Evolutionary conservation across 35 echinoderm and acorn worm species (phyloP).

Genomic region (Heliocidaris erythrogramma): DNA sequence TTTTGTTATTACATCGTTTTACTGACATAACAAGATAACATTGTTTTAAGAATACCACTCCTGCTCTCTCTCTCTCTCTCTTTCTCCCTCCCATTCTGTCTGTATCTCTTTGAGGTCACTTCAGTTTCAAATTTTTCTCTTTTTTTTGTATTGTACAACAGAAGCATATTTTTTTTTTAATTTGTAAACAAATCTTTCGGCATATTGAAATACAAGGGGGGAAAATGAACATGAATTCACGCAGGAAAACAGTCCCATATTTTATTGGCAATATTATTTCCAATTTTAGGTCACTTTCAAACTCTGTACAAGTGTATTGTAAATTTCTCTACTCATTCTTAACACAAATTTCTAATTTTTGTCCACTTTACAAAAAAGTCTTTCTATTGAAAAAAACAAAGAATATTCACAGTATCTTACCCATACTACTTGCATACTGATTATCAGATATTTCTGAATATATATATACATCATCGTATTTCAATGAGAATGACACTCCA

Average conservation of each 20-base stretch:
- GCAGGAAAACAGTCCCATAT: conserved; percentile 23
- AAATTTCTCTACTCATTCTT: background rate
- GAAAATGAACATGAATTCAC: background rate
- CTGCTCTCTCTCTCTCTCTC: background rate
- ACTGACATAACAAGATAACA: too few species aligned
- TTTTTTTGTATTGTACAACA: conserved; percentile 14
- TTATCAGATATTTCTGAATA: conserved; percentile 12
- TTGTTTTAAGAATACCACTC: too few species aligned
- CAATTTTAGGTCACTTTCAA: conserved; percentile 35
- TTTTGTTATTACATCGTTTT: too few species aligned
- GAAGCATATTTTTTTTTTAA: too few species aligned
- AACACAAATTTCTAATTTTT: background rate
- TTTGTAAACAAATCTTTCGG: too few species aligned
- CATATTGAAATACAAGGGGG: background rate
- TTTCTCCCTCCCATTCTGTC: background rate
- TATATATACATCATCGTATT: background rate
- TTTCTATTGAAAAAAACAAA: background rate
- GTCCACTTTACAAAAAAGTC: conserved; percentile 2
- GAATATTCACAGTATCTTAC: background rate
- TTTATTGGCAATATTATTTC: conserved; percentile 24
- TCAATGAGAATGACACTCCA: background rate
- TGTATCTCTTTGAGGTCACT: background rate
- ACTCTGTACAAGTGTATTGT: conserved; percentile 17
- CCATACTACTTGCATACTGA: background rate
- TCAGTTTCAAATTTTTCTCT: background rate